These are phyloP conservation scores for Apotomis betuletana DNA, from an alignment of 2,888 invertebrate genomes.

Conservation along the genomic window DNA sequence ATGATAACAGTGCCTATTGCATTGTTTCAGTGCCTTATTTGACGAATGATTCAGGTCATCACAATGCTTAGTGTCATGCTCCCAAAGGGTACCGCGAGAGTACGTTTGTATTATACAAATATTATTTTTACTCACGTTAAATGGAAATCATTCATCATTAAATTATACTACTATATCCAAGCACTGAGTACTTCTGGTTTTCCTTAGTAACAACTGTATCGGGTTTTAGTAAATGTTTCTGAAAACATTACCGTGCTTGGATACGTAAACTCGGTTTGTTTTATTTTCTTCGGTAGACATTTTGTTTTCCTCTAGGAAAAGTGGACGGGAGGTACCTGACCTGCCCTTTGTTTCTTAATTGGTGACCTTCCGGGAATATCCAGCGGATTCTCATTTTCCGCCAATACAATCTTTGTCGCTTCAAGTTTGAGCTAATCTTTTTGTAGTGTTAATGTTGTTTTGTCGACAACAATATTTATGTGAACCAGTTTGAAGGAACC, in stretches of 20 bases:
- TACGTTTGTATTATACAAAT: too few relatives aligned
- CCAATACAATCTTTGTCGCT: slow-evolving; percentile 10
- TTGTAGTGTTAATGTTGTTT: background rate
- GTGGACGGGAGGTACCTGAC: background rate
- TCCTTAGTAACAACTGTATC: too few relatives aligned
- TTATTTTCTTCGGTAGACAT: background rate
- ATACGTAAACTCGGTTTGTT: background rate
- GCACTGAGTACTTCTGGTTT: too few relatives aligned
- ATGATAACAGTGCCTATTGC: background rate
- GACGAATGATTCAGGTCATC: too few relatives aligned
- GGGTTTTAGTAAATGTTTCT: background rate
- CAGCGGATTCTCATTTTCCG: background rate
- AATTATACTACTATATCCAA: too few relatives aligned
- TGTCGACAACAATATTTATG: too few relatives aligned
- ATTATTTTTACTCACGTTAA: too few relatives aligned
- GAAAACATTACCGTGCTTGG: background rate
- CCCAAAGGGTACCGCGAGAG: too few relatives aligned
- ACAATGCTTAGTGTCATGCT: too few relatives aligned
- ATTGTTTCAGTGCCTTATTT: background rate
- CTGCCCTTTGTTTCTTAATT: slow-evolving; percentile 24
- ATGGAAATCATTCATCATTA: too few relatives aligned
- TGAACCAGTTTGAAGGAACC: too few relatives aligned
- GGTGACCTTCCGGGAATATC: slow-evolving; percentile 19
- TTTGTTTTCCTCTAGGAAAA: background rate
- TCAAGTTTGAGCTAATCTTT: slow-evolving; percentile 7